Conservation (phyloP, 2,113 vertebrate genomes). For the Asarcornis scutulata region DNA sequence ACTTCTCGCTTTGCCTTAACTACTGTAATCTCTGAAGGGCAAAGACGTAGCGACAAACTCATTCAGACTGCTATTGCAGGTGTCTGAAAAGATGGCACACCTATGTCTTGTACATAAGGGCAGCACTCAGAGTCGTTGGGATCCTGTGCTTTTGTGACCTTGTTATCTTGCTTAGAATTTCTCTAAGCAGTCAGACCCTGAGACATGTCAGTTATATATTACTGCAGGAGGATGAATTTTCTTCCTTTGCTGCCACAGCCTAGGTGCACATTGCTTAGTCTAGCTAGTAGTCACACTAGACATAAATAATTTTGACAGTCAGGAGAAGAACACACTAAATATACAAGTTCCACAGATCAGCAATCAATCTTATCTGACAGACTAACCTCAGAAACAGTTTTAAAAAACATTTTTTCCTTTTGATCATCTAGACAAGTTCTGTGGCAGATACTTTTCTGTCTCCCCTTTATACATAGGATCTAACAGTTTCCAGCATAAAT, state of each 20-base stretch:
- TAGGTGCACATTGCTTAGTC: not conserved
- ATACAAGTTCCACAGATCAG: conserved; percentile 57
- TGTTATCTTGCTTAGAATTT: conserved; percentile 26
- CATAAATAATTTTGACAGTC: conserved; percentile 69
- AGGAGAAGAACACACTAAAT: conserved; percentile 38
- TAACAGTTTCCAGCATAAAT: conserved; percentile 54
- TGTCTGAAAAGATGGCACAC: not conserved
- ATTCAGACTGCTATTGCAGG: not conserved
- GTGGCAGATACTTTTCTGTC: conserved; percentile 31
- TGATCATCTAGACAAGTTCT: conserved; percentile 65
- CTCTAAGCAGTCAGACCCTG: not conserved
- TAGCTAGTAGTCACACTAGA: conserved; percentile 15
- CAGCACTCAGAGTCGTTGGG: not conserved
- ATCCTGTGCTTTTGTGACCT: not conserved
- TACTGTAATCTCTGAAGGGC: rapidly evolving
- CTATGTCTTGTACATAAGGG: not conserved
- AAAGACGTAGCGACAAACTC: not conserved
- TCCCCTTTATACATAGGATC: conserved; percentile 27
- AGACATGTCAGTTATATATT: conserved; percentile 35
- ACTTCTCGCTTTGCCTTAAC: not conserved
- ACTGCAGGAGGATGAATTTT: not conserved
- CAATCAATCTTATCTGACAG: conserved; percentile 49
- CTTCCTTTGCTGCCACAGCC: not conserved
- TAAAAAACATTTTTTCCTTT: conserved; percentile 29
- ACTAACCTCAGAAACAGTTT: conserved; percentile 50